phyloP scores from a whole-genome alignment of 2,797 vertebrate genomes.

The Siniperca undulata region DNA sequence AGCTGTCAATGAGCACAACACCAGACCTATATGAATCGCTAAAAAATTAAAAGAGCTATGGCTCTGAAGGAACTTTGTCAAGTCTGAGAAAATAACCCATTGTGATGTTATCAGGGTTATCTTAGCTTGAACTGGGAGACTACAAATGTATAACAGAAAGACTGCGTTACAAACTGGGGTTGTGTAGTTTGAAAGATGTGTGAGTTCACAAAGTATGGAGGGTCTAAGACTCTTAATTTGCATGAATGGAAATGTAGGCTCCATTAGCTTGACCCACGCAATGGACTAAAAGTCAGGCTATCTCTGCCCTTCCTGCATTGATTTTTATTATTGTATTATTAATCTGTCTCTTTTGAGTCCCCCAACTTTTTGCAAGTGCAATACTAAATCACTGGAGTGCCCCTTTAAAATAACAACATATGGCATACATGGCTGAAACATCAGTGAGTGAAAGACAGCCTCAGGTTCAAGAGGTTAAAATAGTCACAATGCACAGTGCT shows the following conservation, averaged over 20 bases:
- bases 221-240: neutral
- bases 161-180: neutral
- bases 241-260: neutral
- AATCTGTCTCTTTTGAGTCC: neutral
- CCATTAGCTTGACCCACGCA: neutral
- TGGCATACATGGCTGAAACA: conserved; percentile 17
- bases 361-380: neutral
- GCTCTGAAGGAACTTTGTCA: no score
- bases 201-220: neutral
- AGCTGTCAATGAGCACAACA: no score
- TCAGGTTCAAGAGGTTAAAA: conserved; percentile 47
- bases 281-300: neutral
- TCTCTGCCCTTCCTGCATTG: neutral
- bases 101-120: no score
- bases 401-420: conserved; percentile 32
- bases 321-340: neutral
- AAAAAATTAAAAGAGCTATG: no score
- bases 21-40: no score
- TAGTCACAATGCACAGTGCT: conserved; percentile 52
- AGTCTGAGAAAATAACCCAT: no score
- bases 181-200: neutral
- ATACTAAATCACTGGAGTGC: conserved; percentile 8
- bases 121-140: no score
- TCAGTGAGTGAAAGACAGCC: conserved; percentile 42
- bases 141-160: neutral